Evolutionary conservation across 2,797 vertebrate species (phyloP).

Genomic region (Cossypha polioptera): DNA sequence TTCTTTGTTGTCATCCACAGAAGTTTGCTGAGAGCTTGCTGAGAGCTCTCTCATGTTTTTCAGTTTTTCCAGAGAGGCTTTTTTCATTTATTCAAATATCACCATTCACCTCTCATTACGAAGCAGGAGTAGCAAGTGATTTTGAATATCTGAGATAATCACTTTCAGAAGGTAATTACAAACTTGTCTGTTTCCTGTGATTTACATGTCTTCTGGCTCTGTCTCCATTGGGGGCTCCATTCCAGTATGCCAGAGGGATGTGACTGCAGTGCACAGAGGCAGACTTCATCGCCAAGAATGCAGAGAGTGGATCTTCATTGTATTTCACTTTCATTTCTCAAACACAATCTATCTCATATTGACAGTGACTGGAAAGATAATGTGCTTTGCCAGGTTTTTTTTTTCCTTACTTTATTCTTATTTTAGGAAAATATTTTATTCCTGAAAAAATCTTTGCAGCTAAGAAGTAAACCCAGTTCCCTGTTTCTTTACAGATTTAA

Average conservation of each 20-base stretch:
- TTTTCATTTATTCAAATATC: not conserved
- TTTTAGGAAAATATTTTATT: not conserved
- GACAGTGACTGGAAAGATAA: not conserved
- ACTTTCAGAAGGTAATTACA: slow-evolving; percentile 27
- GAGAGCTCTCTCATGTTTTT: not conserved
- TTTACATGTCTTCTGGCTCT: slow-evolving; percentile 12
- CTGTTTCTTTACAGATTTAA: not conserved
- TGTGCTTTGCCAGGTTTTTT: not conserved
- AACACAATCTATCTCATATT: not conserved
- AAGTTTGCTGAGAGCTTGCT: not conserved
- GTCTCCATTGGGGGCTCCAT: not conserved
- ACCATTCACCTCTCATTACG: not conserved
- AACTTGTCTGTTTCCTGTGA: slow-evolving; percentile 1
- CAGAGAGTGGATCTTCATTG: not conserved
- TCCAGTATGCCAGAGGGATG: not conserved
- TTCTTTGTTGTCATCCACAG: not conserved
- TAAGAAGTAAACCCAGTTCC: not conserved
- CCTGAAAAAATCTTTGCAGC: not conserved
- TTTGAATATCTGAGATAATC: slow-evolving; percentile 28
- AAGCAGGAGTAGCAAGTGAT: not conserved
- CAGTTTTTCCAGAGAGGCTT: not conserved
- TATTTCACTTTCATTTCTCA: not conserved
- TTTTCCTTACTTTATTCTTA: not conserved
- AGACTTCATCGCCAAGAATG: not conserved
- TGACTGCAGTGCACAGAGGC: not conserved